Conservation (phyloP, 1,140 invertebrate genomes). For the Zaprionus capensis region DNA sequence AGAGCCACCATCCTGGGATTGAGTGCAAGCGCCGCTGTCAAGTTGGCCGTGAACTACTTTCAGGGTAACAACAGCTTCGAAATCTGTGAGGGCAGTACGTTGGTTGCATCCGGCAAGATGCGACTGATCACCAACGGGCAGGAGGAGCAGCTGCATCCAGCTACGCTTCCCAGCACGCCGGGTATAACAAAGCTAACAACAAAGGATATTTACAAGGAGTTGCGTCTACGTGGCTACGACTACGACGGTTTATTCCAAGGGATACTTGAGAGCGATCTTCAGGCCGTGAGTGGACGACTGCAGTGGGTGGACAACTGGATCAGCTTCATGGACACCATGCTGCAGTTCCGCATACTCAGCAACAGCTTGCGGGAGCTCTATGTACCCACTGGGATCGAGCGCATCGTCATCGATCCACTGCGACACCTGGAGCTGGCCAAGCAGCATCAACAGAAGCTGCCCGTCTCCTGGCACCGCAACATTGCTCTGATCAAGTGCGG, state of each 20-base stretch:
- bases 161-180: constrained; percentile 60
- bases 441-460: constrained; percentile 83
- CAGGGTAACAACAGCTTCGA: constrained; percentile 96
- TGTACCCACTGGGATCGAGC: constrained; percentile 94
- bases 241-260: constrained; percentile 95
- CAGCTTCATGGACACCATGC: constrained; percentile 96
- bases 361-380: constrained; percentile 90
- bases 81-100: constrained; percentile 93
- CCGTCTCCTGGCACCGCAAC: constrained; percentile 90
- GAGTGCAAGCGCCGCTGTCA: constrained; percentile 90
- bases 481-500: constrained; percentile 92
- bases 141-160: constrained; percentile 86
- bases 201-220: constrained; percentile 96
- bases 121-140: constrained; percentile 87
- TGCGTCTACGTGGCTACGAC: constrained; percentile 96
- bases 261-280: constrained; percentile 88
- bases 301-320: constrained; percentile 96
- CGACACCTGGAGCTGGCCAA: constrained; percentile 86
- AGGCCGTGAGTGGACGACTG: constrained; percentile 88
- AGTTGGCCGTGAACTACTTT: constrained; percentile 94
- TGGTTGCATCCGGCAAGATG: constrained; percentile 92
- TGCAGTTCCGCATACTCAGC: constrained; percentile 94
- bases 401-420: constrained; percentile 91
- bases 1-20: constrained; percentile 93
- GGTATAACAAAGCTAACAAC: constrained; percentile 85